Conservation (phyloP, 2,888 invertebrate genomes). For the Trissolcus japonicus region DNA sequence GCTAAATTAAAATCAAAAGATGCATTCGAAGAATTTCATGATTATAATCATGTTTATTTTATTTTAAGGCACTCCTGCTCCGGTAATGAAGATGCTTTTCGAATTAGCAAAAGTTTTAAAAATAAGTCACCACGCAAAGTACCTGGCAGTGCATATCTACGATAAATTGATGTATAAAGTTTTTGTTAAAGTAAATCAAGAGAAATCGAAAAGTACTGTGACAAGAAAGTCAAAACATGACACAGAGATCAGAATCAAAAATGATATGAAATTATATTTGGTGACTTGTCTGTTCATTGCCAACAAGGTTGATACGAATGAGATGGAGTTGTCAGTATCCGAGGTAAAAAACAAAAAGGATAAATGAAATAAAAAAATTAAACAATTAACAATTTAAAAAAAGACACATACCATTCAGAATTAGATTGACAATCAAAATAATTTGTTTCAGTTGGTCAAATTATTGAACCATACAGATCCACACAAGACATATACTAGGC, state of each 20-base stretch:
- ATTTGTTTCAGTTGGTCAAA: constrained; percentile 61
- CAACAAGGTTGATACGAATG: constrained; percentile 69
- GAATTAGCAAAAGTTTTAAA: constrained; percentile 63
- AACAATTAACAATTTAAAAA: no score
- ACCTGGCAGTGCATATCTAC: constrained; percentile 68
- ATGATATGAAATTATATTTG: constrained; percentile 47
- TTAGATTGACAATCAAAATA: neutral
- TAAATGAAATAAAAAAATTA: no score
- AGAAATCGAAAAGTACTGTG: constrained; percentile 47
- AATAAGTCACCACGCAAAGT: constrained; percentile 64
- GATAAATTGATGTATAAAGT: constrained; percentile 67
- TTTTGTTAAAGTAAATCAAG: constrained; percentile 62
- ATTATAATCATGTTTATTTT: neutral
- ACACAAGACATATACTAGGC: constrained; percentile 59
- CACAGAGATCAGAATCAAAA: no score
- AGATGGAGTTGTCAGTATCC: constrained; percentile 59
- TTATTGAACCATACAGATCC: constrained; percentile 63
- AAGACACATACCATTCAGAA: no score
- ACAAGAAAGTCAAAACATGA: constrained; percentile 61
- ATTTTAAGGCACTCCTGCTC: constrained; percentile 62
- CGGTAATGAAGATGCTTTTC: constrained; percentile 65
- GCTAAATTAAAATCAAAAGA: neutral
- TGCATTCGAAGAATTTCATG: neutral
- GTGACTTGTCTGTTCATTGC: constrained; percentile 71
- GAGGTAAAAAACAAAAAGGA: constrained; percentile 58